Evolutionary conservation across 2,888 invertebrate species (phyloP).

Genomic region (Amaurobius ferox): DNA sequence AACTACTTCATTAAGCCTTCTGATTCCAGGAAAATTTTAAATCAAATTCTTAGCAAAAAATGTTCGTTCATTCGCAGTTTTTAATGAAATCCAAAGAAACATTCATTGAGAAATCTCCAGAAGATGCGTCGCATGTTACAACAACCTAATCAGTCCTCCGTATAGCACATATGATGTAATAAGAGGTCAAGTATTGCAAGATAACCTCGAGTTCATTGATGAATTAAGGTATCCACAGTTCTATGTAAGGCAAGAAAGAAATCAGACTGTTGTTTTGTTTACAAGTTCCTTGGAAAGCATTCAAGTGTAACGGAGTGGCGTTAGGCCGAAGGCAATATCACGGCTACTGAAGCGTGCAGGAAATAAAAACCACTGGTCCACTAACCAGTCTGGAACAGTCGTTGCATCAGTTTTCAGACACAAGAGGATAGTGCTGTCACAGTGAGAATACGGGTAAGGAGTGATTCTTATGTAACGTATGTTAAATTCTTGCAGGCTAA

Average conservation of each 20-base stretch:
- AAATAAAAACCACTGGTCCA: not conserved
- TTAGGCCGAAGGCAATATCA: not conserved
- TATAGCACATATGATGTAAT: no score
- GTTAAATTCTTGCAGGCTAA: no score
- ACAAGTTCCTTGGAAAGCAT: constrained; percentile 9
- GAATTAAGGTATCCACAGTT: not conserved
- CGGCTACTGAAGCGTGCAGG: not conserved
- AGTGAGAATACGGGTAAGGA: not conserved
- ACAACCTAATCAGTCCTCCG: no score
- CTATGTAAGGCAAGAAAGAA: not conserved
- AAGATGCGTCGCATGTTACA: no score
- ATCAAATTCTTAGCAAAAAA: no score
- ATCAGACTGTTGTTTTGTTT: not conserved
- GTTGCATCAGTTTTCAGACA: not conserved
- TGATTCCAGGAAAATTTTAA: no score
- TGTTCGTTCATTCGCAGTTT: no score
- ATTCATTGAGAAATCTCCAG: no score
- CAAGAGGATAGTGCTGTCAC: not conserved
- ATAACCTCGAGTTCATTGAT: not conserved
- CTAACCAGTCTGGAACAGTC: not conserved
- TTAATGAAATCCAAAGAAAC: no score
- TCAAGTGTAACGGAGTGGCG: not conserved
- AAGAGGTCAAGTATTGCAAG: no score
- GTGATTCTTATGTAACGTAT: no score
- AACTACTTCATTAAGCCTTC: no score